phyloP scores from a whole-genome alignment of 2,113 vertebrate genomes.

The Anolis carolinensis region DNA sequence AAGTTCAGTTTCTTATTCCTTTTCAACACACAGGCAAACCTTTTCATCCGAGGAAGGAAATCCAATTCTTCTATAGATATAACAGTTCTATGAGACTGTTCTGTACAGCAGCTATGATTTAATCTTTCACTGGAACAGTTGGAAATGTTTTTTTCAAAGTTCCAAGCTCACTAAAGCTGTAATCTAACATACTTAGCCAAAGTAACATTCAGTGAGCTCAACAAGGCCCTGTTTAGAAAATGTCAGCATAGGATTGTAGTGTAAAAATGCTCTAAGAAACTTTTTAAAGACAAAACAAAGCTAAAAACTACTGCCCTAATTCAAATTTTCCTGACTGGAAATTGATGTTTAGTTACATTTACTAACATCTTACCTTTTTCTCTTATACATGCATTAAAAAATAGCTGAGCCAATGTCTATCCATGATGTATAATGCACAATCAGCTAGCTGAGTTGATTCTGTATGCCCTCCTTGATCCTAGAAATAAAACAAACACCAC shows the following conservation, averaged over 20 bases:
- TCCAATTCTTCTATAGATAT: constrained; percentile 28
- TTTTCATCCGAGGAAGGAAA: constrained; percentile 13
- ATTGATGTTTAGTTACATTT: constrained; percentile 29
- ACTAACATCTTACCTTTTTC: constrained; percentile 73
- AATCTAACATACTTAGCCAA: neutral
- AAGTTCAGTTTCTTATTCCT: constrained; percentile 30
- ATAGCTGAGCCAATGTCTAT: constrained; percentile 67
- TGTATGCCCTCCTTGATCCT: constrained; percentile 69
- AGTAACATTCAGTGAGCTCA: neutral
- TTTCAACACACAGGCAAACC: constrained; percentile 28
- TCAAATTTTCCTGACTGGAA: neutral
- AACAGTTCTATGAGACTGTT: constrained; percentile 45
- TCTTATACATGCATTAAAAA: constrained; percentile 68
- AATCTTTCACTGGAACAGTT: neutral
- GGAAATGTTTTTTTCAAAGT: neutral
- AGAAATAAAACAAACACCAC: constrained; percentile 62
- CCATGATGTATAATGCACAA: constrained; percentile 72
- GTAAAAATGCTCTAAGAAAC: constrained; percentile 17
- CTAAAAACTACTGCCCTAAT: constrained; percentile 41
- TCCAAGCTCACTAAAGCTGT: neutral
- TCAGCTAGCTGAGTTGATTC: constrained; percentile 72
- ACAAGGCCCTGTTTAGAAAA: neutral
- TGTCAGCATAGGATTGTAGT: neutral
- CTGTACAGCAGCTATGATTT: constrained; percentile 47
- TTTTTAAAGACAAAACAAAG: constrained; percentile 12